Evolutionary conservation across 2,113 vertebrate species (phyloP).

Genomic region (Elanus axillaris): DNA sequence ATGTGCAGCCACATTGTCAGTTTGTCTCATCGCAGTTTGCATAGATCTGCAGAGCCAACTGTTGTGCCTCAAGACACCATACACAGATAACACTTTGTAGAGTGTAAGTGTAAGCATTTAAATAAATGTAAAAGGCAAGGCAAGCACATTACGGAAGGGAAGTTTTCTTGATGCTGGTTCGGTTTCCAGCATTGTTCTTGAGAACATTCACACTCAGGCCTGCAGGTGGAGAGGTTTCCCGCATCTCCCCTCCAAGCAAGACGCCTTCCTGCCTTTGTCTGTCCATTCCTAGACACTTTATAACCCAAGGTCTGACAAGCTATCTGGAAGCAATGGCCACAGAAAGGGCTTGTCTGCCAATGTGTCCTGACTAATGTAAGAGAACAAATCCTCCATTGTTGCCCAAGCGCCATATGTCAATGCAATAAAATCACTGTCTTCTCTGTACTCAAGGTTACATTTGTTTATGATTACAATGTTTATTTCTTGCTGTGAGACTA

Average conservation of each 20-base stretch:
- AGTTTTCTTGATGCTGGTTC: neutral
- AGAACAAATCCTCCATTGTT: constrained; percentile 18
- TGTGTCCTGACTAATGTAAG: neutral
- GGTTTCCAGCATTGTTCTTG: neutral
- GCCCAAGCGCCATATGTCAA: neutral
- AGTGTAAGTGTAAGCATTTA: neutral
- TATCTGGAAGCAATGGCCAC: neutral
- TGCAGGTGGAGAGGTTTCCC: neutral
- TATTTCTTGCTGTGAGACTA: constrained; percentile 25
- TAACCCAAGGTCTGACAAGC: neutral
- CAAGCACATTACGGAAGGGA: neutral
- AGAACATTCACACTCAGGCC: neutral
- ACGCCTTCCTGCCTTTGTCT: neutral
- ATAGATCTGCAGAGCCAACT: neutral
- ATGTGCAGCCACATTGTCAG: fast-evolving
- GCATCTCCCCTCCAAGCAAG: neutral
- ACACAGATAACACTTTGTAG: neutral
- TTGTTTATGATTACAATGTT: constrained; percentile 46
- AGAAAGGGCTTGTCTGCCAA: neutral
- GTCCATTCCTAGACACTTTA: neutral
- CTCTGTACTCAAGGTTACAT: constrained; percentile 16
- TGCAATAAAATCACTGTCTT: constrained; percentile 50
- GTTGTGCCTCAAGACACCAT: neutral
- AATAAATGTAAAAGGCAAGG: neutral
- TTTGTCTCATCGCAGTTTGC: neutral